These are phyloP conservation scores for Microplitis manilae DNA, from an alignment of 2,888 invertebrate species.

Conservation along the genomic window DNA sequence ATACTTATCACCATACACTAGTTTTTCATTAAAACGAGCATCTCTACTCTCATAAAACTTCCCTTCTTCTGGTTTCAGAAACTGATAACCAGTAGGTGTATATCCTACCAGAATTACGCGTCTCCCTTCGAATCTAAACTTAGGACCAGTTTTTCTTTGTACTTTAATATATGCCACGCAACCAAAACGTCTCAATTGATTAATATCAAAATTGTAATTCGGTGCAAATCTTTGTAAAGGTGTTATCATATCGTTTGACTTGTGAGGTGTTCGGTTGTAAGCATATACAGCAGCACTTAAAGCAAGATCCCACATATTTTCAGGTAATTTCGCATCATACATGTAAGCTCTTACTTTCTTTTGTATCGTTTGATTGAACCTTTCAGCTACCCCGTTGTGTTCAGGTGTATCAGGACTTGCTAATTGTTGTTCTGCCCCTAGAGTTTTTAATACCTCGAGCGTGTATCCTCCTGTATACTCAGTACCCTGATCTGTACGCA, in stretches of 20 bases:
- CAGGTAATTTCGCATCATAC: conserved; percentile 45
- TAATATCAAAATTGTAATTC: conserved; percentile 40
- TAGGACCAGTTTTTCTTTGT: conserved; percentile 41
- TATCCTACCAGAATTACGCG: conserved; percentile 46
- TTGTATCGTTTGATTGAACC: conserved; percentile 48
- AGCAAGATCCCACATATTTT: conserved; percentile 48
- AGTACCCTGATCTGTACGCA: conserved; percentile 48
- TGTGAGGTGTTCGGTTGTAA: conserved; percentile 49
- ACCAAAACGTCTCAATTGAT: conserved; percentile 42
- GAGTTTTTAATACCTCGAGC: conserved; percentile 42
- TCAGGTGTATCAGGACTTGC: conserved; percentile 41
- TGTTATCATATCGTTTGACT: conserved; percentile 40
- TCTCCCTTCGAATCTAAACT: conserved; percentile 41
- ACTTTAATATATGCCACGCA: conserved; percentile 47
- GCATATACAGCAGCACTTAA: conserved; percentile 43
- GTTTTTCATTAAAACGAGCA: conserved; percentile 49
- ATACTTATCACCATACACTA: conserved; percentile 49
- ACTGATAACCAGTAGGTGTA: conserved; percentile 46
- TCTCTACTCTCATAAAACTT: conserved; percentile 48
- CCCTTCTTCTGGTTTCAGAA: conserved; percentile 43
- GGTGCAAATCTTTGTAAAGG: conserved; percentile 44
- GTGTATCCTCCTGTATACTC: conserved; percentile 51
- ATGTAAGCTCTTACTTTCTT: conserved; percentile 45
- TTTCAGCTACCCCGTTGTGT: conserved; percentile 45
- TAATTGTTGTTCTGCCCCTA: conserved; percentile 43